Percentiles rank a stretch among this genome's conserved stretches.
These are phyloP conservation scores for Lapara coniferarum DNA, from an alignment of 2,888 invertebrate genomes.

Conservation along the genomic window DNA sequence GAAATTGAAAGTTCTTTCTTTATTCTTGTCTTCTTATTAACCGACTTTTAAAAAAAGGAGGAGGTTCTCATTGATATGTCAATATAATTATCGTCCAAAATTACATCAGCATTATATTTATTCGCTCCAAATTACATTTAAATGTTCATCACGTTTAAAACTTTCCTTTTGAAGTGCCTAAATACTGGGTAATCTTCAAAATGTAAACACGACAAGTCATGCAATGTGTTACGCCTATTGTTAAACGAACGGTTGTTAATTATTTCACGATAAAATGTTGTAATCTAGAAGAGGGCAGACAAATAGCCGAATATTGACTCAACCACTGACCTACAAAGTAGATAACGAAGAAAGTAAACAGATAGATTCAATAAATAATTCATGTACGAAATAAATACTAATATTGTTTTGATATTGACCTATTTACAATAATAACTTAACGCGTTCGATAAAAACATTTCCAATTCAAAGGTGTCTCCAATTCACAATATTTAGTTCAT, in stretches of 20 bases:
- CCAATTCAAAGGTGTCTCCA: conserved; percentile 33
- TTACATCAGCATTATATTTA: not conserved
- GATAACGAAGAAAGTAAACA: conserved; percentile 79
- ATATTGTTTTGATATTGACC: conserved; percentile 76
- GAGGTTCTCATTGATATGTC: too few species aligned
- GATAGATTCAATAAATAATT: conserved; percentile 68
- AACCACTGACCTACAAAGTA: conserved; percentile 70
- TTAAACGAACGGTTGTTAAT: conserved; percentile 1
- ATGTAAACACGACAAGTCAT: conserved; percentile 5
- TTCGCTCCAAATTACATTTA: not conserved
- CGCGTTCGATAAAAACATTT: conserved; percentile 42
- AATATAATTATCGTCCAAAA: not conserved
- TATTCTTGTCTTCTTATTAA: too few species aligned
- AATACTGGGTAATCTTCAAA: conserved; percentile 12
- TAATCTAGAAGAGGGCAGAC: conserved; percentile 52
- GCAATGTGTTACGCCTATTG: conserved; percentile 2
- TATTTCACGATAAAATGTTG: conserved; percentile 45
- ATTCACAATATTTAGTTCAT: conserved; percentile 8
- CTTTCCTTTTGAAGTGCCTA: conserved; percentile 1
- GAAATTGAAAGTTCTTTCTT: too few species aligned
- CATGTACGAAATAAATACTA: conserved; percentile 65
- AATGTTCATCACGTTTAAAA: conserved; percentile 6
- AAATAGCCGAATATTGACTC: conserved; percentile 60
- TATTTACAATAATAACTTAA: conserved; percentile 54
- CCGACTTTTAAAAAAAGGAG: too few species aligned